Percentiles rank a stretch among this genome's conserved stretches.
Evolutionary conservation across 2,113 vertebrate species (phyloP).

Genomic region (Andinoacara biseriatus): DNA sequence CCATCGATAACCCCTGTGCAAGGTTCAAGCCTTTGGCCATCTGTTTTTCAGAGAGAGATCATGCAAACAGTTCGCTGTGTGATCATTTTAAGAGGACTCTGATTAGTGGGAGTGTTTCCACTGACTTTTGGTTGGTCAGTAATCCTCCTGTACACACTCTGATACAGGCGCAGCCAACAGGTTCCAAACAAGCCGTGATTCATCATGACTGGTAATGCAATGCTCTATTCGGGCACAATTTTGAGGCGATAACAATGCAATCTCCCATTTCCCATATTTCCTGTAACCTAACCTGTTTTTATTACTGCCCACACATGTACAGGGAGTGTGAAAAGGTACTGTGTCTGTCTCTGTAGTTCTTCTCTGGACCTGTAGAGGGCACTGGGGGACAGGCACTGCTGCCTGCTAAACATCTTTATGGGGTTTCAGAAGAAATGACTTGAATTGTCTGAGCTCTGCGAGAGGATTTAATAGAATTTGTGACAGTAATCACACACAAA

Average conservation of each 20-base stretch:
- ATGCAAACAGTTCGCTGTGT: not conserved
- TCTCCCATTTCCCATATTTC: not conserved
- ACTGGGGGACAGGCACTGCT: constrained; percentile 8
- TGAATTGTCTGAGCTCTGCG: constrained; percentile 31
- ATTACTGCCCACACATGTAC: not conserved
- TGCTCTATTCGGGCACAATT: not conserved
- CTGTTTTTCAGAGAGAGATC: not conserved
- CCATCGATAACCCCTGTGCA: not conserved
- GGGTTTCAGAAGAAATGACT: constrained; percentile 12
- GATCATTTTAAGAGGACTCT: not conserved
- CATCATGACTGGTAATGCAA: too few species aligned
- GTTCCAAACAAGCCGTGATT: too few species aligned
- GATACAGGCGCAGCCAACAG: too few species aligned
- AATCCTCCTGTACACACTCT: not conserved
- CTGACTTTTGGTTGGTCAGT: not conserved
- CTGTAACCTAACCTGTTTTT: not conserved
- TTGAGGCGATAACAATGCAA: not conserved
- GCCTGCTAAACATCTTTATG: not conserved
- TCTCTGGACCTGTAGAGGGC: constrained; percentile 31
- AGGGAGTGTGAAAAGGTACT: not conserved
- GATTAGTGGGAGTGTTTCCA: not conserved
- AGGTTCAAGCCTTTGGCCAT: not conserved
- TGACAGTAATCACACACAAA: constrained; percentile 16
- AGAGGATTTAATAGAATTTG: constrained; percentile 40
- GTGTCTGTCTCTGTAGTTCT: constrained; percentile 4